Evolutionary conservation across 2,888 invertebrate species (phyloP).

Genomic region (Trissolcus japonicus): DNA sequence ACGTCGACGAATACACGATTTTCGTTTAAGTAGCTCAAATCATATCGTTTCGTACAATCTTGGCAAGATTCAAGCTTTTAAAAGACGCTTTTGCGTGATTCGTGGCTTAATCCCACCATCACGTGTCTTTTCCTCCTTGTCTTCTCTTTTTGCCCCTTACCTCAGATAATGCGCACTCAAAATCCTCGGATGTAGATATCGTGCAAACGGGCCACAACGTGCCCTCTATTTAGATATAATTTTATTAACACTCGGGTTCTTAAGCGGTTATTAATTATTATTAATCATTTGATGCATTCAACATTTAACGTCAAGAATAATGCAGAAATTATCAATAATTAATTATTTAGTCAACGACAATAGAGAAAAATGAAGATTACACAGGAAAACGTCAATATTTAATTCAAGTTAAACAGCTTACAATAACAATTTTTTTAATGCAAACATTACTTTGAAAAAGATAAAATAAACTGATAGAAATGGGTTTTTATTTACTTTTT

Average conservation of each 20-base stretch:
- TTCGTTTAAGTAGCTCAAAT: conserved; percentile 52
- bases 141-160: not conserved
- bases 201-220: conserved; percentile 8
- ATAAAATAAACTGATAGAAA: no score
- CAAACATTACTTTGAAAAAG: no score
- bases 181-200: conserved; percentile 19
- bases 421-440: no score
- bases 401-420: no score
- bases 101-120: conserved; percentile 13
- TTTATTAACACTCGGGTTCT: not conserved
- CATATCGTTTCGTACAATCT: conserved; percentile 41
- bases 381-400: no score
- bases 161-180: not conserved
- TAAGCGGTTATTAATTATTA: conserved; percentile 27
- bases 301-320: no score
- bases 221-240: conserved; percentile 20
- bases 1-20: conserved; percentile 47
- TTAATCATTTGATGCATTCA: not conserved
- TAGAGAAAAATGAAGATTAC: no score
- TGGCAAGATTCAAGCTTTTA: conserved; percentile 41
- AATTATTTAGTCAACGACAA: no score
- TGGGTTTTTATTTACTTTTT: no score
- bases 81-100: conserved; percentile 45
- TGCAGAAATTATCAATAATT: no score
- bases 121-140: not conserved